A percentile compares a stretch with the other conserved stretches of the same genome.
Evolutionary conservation across 1,140 invertebrate species (phyloP).

Genomic region (Colletes gigas): DNA sequence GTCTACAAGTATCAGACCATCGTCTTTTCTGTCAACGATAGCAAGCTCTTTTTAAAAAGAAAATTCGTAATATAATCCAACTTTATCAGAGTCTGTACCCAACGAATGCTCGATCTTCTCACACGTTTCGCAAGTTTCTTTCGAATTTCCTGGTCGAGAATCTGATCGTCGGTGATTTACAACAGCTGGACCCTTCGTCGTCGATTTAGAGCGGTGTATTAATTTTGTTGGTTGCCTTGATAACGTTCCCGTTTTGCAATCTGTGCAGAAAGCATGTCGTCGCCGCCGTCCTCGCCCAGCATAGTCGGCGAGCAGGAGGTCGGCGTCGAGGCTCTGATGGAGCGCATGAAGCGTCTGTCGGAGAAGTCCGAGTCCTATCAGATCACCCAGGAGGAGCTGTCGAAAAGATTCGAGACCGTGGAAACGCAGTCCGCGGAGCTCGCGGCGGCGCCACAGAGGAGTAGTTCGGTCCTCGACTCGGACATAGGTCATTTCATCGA

Average conservation of each 20-base stretch:
- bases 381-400: slow-evolving; percentile 88
- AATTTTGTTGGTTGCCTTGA: not conserved
- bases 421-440: slow-evolving; percentile 89
- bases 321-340: slow-evolving; percentile 89
- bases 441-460: slow-evolving; percentile 81
- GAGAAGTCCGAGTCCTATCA: slow-evolving; percentile 85
- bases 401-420: slow-evolving; percentile 89
- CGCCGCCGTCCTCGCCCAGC: slow-evolving; percentile 79
- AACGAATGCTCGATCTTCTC: no score
- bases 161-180: not conserved
- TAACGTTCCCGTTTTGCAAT: not conserved
- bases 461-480: slow-evolving; percentile 78
- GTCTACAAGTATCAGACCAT: no score
- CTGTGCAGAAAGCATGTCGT: slow-evolving; percentile 74
- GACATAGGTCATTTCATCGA: slow-evolving; percentile 89
- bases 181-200: not conserved
- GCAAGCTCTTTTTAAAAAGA: no score
- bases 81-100: no score
- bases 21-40: no score
- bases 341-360: slow-evolving; percentile 90
- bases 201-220: not conserved
- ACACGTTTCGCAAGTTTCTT: not conserved
- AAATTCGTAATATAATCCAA: no score
- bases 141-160: not conserved
- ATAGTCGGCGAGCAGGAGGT: slow-evolving; percentile 83